Evolutionary conservation across 2,888 invertebrate species (phyloP).

Genomic region (Rotaria magnacalcarata): DNA sequence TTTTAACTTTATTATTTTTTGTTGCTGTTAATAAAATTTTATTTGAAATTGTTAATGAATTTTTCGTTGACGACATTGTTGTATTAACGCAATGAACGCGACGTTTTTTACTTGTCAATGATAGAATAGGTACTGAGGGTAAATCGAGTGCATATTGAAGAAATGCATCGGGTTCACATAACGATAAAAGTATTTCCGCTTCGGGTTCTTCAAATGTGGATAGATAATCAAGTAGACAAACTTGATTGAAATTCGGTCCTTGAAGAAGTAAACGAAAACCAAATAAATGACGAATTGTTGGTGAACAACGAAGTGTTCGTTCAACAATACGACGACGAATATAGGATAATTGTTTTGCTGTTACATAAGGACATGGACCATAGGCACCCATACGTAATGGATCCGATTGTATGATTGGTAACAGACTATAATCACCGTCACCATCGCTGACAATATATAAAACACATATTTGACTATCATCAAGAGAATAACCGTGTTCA

Average conservation of each 20-base stretch:
- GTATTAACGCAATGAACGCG: constrained; percentile 12
- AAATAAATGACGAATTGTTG: constrained; percentile 20
- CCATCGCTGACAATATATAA: constrained; percentile 19
- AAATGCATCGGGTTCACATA: neutral
- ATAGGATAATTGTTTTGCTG: constrained; percentile 2
- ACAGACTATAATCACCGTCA: constrained; percentile 29
- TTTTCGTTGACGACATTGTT: constrained; percentile 6
- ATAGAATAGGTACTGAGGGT: neutral
- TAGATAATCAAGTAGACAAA: constrained; percentile 8
- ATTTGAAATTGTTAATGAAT: neutral
- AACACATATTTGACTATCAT: neutral
- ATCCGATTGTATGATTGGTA: constrained; percentile 9
- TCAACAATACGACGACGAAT: constrained; percentile 8
- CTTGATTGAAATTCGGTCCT: neutral
- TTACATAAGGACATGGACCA: constrained; percentile 27
- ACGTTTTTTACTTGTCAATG: constrained; percentile 1
- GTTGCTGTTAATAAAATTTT: neutral
- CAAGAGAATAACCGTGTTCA: neutral
- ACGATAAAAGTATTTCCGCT: neutral
- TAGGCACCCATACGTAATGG: constrained; percentile 15
- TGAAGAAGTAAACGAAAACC: constrained; percentile 4
- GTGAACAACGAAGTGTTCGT: constrained; percentile 3
- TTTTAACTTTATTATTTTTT: constrained; percentile 10
- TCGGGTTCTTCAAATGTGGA: constrained; percentile 13
- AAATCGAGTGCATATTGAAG: constrained; percentile 14